Evolutionary conservation across 2,797 vertebrate species (phyloP).

Genomic region (Neosalanx taihuensis): DNA sequence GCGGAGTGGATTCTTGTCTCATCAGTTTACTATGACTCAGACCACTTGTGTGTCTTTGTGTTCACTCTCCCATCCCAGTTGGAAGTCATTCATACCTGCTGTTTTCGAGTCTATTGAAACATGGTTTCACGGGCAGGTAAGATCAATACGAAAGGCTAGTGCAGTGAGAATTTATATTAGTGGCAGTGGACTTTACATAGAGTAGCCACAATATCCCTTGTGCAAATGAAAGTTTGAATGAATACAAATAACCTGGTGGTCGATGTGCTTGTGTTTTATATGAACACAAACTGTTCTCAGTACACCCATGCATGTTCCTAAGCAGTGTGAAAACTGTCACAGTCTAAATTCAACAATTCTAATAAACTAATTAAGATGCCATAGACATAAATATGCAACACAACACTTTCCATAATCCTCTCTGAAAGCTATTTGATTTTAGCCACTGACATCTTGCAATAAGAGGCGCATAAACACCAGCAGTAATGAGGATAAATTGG

Average conservation of each 20-base stretch:
- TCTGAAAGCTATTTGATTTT: constrained; percentile 45
- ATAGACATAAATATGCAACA: constrained; percentile 33
- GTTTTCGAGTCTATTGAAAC: constrained; percentile 22
- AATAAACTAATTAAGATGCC: constrained; percentile 46
- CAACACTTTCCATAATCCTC: constrained; percentile 43
- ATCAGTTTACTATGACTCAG: constrained; percentile 16
- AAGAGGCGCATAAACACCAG: constrained; percentile 33
- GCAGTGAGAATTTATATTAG: too few relatives aligned
- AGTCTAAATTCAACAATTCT: constrained; percentile 29
- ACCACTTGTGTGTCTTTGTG: constrained; percentile 13
- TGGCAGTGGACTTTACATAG: neutral
- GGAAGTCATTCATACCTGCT: constrained; percentile 22
- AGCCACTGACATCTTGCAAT: constrained; percentile 36
- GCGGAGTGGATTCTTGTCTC: constrained; percentile 10
- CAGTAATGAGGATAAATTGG: constrained; percentile 46
- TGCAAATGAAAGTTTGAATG: too few relatives aligned
- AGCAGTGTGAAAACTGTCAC: neutral
- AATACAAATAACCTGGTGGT: too few relatives aligned
- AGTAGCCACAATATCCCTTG: too few relatives aligned
- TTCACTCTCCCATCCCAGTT: constrained; percentile 11
- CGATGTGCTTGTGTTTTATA: too few relatives aligned
- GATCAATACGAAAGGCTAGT: constrained; percentile 17
- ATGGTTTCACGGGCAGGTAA: constrained; percentile 18
- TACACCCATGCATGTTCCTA: neutral
- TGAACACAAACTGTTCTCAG: neutral